These are phyloP conservation scores for Hemiprocne comata DNA, from an alignment of 2,113 vertebrate species.

Conservation along the genomic window DNA sequence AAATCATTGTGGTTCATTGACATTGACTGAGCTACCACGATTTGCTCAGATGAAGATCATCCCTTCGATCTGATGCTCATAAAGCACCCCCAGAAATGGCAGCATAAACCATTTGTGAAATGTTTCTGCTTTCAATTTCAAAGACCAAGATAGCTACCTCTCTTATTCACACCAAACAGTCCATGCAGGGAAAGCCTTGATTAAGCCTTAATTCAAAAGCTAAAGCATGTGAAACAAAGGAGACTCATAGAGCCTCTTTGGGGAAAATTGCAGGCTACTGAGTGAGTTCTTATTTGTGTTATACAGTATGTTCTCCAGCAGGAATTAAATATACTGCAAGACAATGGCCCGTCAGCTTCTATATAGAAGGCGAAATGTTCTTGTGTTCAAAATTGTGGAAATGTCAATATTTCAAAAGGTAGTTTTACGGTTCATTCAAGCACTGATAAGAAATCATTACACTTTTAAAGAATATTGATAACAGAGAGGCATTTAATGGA, in stretches of 20 bases:
- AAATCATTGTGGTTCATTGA: neutral
- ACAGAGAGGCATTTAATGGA: slow-evolving; percentile 75
- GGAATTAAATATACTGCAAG: slow-evolving; percentile 45
- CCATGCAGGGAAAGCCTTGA: neutral
- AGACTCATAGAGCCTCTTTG: neutral
- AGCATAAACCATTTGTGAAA: neutral
- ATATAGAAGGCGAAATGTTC: slow-evolving; percentile 66
- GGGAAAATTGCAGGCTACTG: neutral
- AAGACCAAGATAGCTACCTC: neutral
- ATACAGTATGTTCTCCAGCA: neutral
- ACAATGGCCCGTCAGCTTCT: slow-evolving; percentile 59
- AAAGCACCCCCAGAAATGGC: neutral
- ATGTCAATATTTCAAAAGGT: slow-evolving; percentile 85
- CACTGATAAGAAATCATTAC: slow-evolving; percentile 81
- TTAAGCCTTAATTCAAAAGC: slow-evolving; percentile 23
- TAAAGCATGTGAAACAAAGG: neutral
- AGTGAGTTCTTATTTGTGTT: slow-evolving; percentile 2
- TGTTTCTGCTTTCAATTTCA: neutral
- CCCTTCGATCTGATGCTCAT: neutral
- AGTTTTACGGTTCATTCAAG: slow-evolving; percentile 82
- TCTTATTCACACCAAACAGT: neutral
- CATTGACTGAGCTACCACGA: neutral
- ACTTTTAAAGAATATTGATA: slow-evolving; percentile 79
- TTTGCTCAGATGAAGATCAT: neutral
- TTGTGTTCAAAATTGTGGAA: slow-evolving; percentile 77